Evolutionary conservation across 2,888 invertebrate species (phyloP).

Genomic region (Osmoderma eremita): DNA sequence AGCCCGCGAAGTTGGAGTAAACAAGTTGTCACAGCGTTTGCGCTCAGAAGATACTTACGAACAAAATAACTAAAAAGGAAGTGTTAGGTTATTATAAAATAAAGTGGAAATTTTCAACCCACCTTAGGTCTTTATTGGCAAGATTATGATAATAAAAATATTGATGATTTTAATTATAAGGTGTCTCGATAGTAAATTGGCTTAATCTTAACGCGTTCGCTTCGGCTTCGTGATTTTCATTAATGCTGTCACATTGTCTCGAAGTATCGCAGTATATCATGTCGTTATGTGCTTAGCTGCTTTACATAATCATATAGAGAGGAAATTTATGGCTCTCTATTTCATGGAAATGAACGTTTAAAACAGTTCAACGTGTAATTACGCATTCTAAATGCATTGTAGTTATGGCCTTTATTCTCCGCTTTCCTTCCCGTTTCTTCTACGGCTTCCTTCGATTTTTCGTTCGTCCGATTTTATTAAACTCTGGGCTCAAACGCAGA

Average conservation of each 20-base stretch:
- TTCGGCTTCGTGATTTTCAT: constrained; percentile 47
- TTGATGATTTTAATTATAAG: too few relatives aligned
- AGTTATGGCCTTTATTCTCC: constrained; percentile 25
- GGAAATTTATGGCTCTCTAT: constrained; percentile 45
- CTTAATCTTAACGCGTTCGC: background rate
- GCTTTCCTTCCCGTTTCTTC: constrained; percentile 4
- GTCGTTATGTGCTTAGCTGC: constrained; percentile 42
- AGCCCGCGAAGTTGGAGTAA: constrained; percentile 1
- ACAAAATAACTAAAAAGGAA: too few relatives aligned
- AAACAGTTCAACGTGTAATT: constrained; percentile 41
- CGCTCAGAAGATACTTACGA: too few relatives aligned
- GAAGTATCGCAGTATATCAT: constrained; percentile 38
- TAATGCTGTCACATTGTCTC: constrained; percentile 47
- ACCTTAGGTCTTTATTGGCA: too few relatives aligned
- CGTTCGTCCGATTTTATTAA: constrained; percentile 14
- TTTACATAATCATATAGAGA: constrained; percentile 50
- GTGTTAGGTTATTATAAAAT: too few relatives aligned
- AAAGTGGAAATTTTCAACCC: too few relatives aligned
- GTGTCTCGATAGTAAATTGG: too few relatives aligned
- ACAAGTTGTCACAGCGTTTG: constrained; percentile 39
- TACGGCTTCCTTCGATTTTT: constrained; percentile 1
- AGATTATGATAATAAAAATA: too few relatives aligned
- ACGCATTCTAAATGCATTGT: constrained; percentile 32
- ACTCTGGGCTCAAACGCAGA: constrained; percentile 4
- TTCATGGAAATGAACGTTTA: constrained; percentile 48